Percentiles rank a stretch among this genome's conserved stretches.
phyloP scores from a whole-genome alignment of 2,888 invertebrate species.

The Gisinianus flammeolus region DNA sequence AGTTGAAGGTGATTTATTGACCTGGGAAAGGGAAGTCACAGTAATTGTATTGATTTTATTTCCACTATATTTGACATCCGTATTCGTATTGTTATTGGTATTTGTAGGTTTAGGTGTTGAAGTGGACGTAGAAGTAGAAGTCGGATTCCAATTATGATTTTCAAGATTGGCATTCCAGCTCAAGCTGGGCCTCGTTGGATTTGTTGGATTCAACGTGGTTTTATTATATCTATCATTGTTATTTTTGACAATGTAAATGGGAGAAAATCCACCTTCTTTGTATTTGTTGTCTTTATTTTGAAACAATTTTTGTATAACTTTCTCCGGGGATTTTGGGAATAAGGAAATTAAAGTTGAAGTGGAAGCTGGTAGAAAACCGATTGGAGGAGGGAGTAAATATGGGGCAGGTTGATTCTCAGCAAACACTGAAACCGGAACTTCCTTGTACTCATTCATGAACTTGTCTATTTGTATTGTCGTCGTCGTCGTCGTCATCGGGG shows the following conservation, averaged over 20 bases:
- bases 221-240: no score
- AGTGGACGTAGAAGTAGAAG: no score
- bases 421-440: neutral
- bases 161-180: neutral
- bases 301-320: neutral
- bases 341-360: neutral
- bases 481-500: neutral
- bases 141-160: no score
- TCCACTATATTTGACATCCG: slow-evolving; percentile 6
- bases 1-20: neutral
- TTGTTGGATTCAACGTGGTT: no score
- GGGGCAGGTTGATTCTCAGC: neutral
- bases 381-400: slow-evolving; percentile 11
- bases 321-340: neutral
- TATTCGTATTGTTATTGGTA: neutral
- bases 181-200: no score
- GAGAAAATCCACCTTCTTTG: no score
- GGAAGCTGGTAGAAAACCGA: neutral
- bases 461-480: no score
- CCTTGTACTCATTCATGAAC: neutral
- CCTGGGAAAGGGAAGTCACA: neutral
- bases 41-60: neutral
- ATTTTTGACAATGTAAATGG: no score
- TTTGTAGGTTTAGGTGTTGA: no score
- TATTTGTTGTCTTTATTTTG: no score